A percentile compares a stretch with the other conserved stretches of the same genome.
phyloP scores from a whole-genome alignment of 2,888 invertebrate species.

The Oxyteleia sp. region DNA sequence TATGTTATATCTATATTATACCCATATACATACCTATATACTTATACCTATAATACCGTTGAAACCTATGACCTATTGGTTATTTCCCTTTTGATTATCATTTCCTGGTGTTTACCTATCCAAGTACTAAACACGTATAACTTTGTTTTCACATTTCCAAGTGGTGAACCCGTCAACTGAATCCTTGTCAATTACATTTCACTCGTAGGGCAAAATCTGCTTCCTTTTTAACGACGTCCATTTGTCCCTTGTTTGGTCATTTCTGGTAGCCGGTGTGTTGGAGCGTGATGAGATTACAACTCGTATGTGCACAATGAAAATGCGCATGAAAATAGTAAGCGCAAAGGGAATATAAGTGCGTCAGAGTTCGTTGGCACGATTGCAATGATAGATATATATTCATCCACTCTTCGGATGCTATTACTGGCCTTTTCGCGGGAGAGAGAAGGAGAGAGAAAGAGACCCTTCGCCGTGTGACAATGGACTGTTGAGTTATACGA shows the following conservation, averaged over 20 bases:
- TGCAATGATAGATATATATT: constrained; percentile 77
- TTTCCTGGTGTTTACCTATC: too few species aligned
- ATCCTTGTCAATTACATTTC: too few species aligned
- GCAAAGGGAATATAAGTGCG: constrained; percentile 75
- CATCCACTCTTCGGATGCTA: constrained; percentile 76
- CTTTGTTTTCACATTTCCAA: too few species aligned
- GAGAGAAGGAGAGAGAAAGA: constrained; percentile 38
- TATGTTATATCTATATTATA: too few species aligned
- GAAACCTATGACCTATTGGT: too few species aligned
- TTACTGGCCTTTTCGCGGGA: constrained; percentile 76
- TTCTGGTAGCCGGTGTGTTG: constrained; percentile 37
- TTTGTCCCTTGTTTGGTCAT: constrained; percentile 61
- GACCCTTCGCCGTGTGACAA: constrained; percentile 73
- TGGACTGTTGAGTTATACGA: constrained; percentile 73
- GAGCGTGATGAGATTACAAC: constrained; percentile 52
- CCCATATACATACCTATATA: too few species aligned
- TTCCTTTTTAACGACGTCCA: constrained; percentile 21
- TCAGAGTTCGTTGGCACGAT: constrained; percentile 78
- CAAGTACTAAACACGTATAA: too few species aligned
- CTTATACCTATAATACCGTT: too few species aligned
- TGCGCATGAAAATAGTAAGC: constrained; percentile 73
- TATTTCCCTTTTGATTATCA: too few species aligned
- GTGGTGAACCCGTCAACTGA: too few species aligned
- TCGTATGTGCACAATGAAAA: constrained; percentile 67
- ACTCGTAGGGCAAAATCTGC: neutral